These are phyloP conservation scores for Buphagus erythrorhynchus DNA, from an alignment of 2,797 vertebrate species.

Conservation along the genomic window DNA sequence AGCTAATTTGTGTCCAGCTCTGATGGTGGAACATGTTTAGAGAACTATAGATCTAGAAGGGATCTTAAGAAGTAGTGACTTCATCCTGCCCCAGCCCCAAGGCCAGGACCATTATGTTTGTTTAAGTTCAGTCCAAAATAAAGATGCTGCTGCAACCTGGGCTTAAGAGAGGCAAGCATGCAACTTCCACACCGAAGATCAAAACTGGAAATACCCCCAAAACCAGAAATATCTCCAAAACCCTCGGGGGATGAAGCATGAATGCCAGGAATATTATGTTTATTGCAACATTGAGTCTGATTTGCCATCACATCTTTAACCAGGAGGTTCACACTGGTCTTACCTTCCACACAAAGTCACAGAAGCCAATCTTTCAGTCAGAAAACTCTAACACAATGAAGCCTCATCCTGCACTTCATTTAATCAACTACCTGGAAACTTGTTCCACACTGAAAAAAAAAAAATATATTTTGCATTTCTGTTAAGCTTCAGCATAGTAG, in stretches of 20 bases:
- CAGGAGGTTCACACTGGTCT: not conserved
- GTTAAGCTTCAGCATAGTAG: not conserved
- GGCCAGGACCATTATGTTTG: not conserved
- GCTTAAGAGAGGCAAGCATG: not conserved
- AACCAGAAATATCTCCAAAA: not conserved
- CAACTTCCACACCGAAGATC: not conserved
- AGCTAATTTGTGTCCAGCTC: not conserved
- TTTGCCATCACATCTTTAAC: not conserved
- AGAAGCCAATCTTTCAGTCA: not conserved
- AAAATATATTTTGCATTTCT: not conserved
- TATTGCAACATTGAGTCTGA: not conserved
- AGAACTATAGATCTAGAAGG: not conserved
- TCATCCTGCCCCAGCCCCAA: not conserved
- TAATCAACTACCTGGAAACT: not conserved
- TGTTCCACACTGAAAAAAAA: not conserved
- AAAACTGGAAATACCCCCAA: not conserved
- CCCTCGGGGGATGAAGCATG: not conserved
- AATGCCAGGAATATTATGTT: not conserved
- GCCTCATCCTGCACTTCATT: not conserved
- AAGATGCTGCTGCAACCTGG: not conserved
- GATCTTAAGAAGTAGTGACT: not conserved
- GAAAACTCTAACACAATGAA: not conserved
- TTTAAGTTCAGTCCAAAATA: not conserved
- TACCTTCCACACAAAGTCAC: not conserved
- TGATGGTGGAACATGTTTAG: not conserved